Percentiles rank a stretch among this genome's conserved stretches.
These are phyloP conservation scores for Maniola jurtina DNA, from an alignment of 1,140 invertebrate genomes.

Conservation along the genomic window DNA sequence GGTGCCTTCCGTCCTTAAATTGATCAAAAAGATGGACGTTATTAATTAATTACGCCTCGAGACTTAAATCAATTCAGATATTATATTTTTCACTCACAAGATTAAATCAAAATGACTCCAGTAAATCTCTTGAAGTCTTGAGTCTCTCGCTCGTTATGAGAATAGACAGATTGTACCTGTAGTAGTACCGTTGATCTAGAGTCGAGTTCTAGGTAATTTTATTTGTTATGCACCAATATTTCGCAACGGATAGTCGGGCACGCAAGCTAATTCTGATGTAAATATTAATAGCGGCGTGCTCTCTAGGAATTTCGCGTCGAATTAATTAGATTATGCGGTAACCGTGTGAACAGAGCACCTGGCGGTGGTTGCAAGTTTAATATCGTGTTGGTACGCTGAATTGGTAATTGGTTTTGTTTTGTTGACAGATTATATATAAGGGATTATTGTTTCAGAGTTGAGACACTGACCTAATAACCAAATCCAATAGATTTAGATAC, in stretches of 20 bases:
- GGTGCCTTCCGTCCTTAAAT: no score
- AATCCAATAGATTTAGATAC: no score
- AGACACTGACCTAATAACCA: no score
- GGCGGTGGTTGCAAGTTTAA: constrained; percentile 8
- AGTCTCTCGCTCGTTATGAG: no score
- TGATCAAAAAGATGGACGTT: no score
- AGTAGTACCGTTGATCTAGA: background rate
- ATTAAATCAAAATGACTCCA: no score
- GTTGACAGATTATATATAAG: background rate
- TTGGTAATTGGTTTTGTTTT: background rate
- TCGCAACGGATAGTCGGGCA: constrained; percentile 17
- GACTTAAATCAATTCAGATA: no score
- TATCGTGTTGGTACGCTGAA: background rate
- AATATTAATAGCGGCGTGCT: constrained; percentile 38
- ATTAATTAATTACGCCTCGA: no score
- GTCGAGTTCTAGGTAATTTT: background rate
- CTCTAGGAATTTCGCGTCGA: constrained; percentile 38
- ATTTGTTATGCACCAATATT: constrained; percentile 24
- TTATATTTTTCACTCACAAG: no score
- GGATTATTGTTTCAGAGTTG: no score
- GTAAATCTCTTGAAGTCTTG: no score
- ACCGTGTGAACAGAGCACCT: constrained; percentile 29
- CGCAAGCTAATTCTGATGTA: constrained; percentile 29
- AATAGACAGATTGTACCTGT: no score
- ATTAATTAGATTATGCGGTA: constrained; percentile 35